phyloP scores from a whole-genome alignment of 2,797 vertebrate species.

The Delichon dasypus region DNA sequence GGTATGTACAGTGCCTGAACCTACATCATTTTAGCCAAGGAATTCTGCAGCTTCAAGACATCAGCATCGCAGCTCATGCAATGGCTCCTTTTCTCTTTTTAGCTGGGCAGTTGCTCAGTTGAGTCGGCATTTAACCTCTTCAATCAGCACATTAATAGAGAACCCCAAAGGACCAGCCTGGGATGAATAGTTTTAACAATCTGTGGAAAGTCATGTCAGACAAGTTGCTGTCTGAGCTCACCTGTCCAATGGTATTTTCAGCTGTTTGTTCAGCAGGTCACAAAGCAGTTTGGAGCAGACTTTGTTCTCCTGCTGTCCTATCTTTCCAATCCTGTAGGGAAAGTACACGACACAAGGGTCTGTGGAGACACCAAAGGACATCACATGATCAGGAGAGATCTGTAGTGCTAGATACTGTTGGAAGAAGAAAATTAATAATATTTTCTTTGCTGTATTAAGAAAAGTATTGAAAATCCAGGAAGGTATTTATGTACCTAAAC shows the following conservation, averaged over 20 bases:
- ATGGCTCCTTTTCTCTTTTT: background rate
- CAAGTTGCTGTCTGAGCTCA: background rate
- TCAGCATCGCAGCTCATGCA: background rate
- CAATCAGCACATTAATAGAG: background rate
- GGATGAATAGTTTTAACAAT: background rate
- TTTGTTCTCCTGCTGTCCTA: slow-evolving; percentile 79
- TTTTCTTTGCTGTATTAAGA: background rate
- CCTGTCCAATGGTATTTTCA: slow-evolving; percentile 83
- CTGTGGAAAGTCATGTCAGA: background rate
- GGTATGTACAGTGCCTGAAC: background rate
- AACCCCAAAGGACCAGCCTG: background rate
- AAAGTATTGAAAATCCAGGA: background rate
- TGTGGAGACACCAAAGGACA: slow-evolving; percentile 83
- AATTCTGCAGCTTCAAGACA: background rate
- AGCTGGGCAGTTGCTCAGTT: background rate
- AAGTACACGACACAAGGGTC: slow-evolving; percentile 85
- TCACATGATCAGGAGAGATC: slow-evolving; percentile 81
- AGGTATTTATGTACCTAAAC: background rate
- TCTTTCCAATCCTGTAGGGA: slow-evolving; percentile 85
- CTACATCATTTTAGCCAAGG: background rate
- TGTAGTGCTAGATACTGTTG: slow-evolving; percentile 84
- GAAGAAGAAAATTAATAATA: background rate
- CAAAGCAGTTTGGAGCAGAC: slow-evolving; percentile 83
- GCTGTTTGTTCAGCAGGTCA: slow-evolving; percentile 82
- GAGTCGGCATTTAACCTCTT: background rate